Evolutionary conservation across 1,140 invertebrate species (phyloP).

Genomic region (Aphaenogaster ashmeadi): DNA sequence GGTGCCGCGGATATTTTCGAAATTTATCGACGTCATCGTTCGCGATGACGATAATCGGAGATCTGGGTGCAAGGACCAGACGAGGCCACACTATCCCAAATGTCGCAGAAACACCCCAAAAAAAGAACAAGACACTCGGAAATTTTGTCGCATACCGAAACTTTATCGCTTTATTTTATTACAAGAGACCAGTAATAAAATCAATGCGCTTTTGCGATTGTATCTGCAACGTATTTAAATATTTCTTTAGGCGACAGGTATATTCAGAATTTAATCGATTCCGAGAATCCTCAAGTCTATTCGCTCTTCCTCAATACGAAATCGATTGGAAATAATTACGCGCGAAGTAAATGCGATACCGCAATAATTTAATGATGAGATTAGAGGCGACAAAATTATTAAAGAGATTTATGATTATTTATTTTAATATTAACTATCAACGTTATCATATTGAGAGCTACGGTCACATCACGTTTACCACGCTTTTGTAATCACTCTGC

Average conservation of each 20-base stretch:
- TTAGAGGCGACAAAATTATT: background rate
- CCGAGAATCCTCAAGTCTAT: background rate
- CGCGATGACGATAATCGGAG: background rate
- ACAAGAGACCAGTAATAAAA: background rate
- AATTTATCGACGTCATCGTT: conserved; percentile 16
- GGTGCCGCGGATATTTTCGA: conserved; percentile 62
- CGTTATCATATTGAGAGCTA: background rate
- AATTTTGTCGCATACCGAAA: background rate
- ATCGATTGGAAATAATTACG: conserved; percentile 18
- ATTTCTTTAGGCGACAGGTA: background rate
- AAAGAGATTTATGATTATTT: background rate
- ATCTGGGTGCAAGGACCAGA: conserved; percentile 40
- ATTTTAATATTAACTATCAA: background rate
- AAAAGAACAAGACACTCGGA: background rate
- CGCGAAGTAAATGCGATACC: background rate
- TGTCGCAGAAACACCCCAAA: background rate
- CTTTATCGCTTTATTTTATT: background rate
- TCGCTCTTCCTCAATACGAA: background rate
- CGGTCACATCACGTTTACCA: background rate
- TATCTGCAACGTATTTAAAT: background rate
- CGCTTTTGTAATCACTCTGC: background rate
- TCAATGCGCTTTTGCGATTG: background rate
- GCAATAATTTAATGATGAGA: background rate
- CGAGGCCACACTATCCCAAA: conserved; percentile 24
- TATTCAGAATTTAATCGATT: background rate